Conservation (phyloP, 2,888 invertebrate genomes). For the Caenorhabditis sulstoni region DNA sequence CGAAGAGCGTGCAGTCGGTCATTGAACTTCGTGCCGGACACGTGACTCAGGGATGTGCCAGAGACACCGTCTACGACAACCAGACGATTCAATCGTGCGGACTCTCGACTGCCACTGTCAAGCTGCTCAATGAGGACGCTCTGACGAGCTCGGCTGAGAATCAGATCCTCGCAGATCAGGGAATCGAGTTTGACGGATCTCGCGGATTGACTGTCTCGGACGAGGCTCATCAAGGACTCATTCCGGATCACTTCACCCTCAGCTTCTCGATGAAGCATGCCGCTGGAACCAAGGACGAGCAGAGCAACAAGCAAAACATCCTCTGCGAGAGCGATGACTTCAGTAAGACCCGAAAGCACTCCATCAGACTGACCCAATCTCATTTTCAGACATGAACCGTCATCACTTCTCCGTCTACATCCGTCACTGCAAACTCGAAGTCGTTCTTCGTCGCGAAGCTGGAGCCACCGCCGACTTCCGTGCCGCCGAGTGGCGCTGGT, state of each 20-base stretch:
- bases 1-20: slow-evolving; percentile 81
- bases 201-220: slow-evolving; percentile 46
- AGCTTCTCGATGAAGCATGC: slow-evolving; percentile 96
- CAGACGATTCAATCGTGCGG: slow-evolving; percentile 66
- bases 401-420: slow-evolving; percentile 98
- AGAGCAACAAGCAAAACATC: slow-evolving; percentile 95
- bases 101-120: slow-evolving; percentile 49
- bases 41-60: slow-evolving; percentile 94
- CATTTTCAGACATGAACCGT: slow-evolving; percentile 92
- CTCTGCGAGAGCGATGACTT: slow-evolving; percentile 97
- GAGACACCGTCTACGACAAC: slow-evolving; percentile 89
- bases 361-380: not conserved
- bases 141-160: slow-evolving; percentile 82
- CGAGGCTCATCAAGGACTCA: slow-evolving; percentile 81
- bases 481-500: slow-evolving; percentile 99
- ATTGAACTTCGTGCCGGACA: slow-evolving; percentile 88
- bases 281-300: slow-evolving; percentile 86
- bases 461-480: slow-evolving; percentile 83
- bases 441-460: slow-evolving; percentile 90
- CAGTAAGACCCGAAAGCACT: slow-evolving; percentile 85
- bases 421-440: slow-evolving; percentile 95
- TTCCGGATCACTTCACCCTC: slow-evolving; percentile 86
- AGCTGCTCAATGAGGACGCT: slow-evolving; percentile 60
- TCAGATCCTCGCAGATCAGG: slow-evolving; percentile 49
- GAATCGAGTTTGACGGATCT: slow-evolving; percentile 94